These are phyloP conservation scores for Campopleginae sp. DNA, from an alignment of 2,888 invertebrate genomes.

Conservation along the genomic window DNA sequence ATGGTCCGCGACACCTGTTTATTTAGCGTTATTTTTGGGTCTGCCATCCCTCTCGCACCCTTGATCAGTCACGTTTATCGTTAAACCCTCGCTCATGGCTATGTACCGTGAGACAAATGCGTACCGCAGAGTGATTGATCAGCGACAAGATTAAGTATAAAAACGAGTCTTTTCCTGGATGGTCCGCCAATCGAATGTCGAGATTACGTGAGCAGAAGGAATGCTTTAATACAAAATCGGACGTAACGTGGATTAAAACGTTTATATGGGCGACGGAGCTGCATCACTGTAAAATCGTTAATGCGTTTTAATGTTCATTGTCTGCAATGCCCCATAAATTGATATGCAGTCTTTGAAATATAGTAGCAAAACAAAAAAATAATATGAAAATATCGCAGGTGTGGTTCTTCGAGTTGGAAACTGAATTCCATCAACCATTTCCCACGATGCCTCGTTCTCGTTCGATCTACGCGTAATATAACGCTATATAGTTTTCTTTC, in stretches of 20 bases:
- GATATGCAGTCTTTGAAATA: neutral
- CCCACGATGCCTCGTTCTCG: constrained; percentile 51
- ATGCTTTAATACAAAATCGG: constrained; percentile 21
- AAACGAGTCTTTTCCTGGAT: neutral
- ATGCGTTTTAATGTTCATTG: constrained; percentile 14
- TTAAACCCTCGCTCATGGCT: constrained; percentile 13
- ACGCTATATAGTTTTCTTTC: constrained; percentile 15
- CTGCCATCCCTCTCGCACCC: constrained; percentile 18
- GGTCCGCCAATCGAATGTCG: neutral
- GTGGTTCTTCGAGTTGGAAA: constrained; percentile 50
- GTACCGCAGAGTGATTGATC: constrained; percentile 35
- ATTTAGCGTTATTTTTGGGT: constrained; percentile 75
- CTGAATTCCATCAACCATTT: constrained; percentile 54
- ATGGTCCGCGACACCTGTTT: constrained; percentile 74
- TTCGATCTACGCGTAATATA: constrained; percentile 21
- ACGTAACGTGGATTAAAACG: neutral
- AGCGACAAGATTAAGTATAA: constrained; percentile 12
- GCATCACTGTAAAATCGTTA: constrained; percentile 10
- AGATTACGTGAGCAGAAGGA: constrained; percentile 1
- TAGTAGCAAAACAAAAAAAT: neutral
- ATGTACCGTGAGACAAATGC: constrained; percentile 6
- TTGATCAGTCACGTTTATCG: constrained; percentile 22
- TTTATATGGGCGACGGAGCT: neutral
- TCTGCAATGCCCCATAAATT: constrained; percentile 18
- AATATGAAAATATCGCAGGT: constrained; percentile 51